A percentile compares a stretch with the other conserved stretches of the same genome.
Evolutionary conservation across 2,888 invertebrate genomes (phyloP).

Genomic region (Eupithecia tripunctaria): DNA sequence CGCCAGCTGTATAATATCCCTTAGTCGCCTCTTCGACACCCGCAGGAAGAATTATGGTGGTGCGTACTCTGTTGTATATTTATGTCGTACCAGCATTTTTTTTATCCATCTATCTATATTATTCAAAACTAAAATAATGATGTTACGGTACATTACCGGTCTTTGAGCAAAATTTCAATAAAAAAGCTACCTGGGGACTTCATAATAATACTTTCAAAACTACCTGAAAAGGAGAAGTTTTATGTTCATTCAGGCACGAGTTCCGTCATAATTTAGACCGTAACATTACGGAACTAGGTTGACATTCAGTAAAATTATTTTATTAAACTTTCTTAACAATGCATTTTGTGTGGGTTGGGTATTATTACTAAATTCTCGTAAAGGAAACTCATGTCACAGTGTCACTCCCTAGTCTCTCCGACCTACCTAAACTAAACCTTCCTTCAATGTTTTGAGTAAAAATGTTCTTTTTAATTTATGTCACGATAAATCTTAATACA

Average conservation of each 20-base stretch:
- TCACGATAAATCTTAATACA: neutral
- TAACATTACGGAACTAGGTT: neutral
- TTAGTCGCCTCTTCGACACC: too few species aligned
- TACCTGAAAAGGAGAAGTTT: constrained; percentile 34
- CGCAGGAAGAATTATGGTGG: too few species aligned
- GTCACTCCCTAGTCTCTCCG: neutral
- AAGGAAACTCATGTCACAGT: neutral
- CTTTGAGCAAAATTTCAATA: neutral
- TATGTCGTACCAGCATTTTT: too few species aligned
- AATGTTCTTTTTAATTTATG: neutral
- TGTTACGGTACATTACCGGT: neutral
- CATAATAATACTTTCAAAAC: constrained; percentile 31
- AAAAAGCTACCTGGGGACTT: constrained; percentile 1
- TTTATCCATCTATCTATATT: too few species aligned
- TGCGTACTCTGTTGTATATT: too few species aligned
- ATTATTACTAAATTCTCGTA: neutral
- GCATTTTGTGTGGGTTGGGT: neutral
- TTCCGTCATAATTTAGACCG: constrained; percentile 27
- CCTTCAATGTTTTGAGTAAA: neutral
- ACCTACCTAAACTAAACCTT: neutral
- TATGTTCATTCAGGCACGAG: constrained; percentile 29
- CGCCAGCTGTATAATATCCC: too few species aligned
- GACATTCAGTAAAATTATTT: neutral
- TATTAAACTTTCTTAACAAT: neutral
- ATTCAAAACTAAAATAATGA: neutral